Conservation (phyloP, 2,797 vertebrate species). For the Myotis vivesi region DNA sequence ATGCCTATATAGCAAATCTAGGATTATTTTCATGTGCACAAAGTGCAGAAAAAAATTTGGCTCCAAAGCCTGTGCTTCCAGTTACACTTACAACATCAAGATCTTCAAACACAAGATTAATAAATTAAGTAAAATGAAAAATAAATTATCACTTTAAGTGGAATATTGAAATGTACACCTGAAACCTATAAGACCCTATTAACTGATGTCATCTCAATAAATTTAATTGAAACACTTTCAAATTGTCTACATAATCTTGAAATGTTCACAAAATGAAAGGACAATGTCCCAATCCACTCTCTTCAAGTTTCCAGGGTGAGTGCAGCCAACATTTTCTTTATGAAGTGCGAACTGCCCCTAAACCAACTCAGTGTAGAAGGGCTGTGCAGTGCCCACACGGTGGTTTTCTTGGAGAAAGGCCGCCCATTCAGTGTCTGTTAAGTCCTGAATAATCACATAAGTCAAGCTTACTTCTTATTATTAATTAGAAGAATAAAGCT, state of each 20-base stretch:
- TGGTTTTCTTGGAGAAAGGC: background rate
- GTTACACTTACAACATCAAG: background rate
- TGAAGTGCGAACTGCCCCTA: background rate
- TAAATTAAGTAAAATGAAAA: conserved; percentile 31
- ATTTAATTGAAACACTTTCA: background rate
- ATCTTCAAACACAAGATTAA: background rate
- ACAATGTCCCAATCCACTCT: background rate
- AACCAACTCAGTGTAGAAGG: background rate
- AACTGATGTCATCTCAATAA: background rate
- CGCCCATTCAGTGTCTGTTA: background rate
- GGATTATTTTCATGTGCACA: background rate
- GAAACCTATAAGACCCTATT: background rate
- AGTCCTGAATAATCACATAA: background rate
- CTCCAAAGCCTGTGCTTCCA: background rate
- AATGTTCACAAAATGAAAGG: background rate
- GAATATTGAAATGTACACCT: background rate
- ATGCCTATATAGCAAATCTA: background rate
- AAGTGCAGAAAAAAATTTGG: background rate
- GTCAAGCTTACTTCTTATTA: background rate
- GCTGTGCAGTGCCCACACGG: background rate
- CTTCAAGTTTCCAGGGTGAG: background rate
- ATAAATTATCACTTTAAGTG: background rate
- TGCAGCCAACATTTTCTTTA: background rate
- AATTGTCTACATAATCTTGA: background rate
- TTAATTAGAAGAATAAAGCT: background rate